A percentile compares a stretch with the other conserved stretches of the same genome.
These are phyloP conservation scores for Fulica atra DNA, from an alignment of 2,113 vertebrate species.

Conservation along the genomic window DNA sequence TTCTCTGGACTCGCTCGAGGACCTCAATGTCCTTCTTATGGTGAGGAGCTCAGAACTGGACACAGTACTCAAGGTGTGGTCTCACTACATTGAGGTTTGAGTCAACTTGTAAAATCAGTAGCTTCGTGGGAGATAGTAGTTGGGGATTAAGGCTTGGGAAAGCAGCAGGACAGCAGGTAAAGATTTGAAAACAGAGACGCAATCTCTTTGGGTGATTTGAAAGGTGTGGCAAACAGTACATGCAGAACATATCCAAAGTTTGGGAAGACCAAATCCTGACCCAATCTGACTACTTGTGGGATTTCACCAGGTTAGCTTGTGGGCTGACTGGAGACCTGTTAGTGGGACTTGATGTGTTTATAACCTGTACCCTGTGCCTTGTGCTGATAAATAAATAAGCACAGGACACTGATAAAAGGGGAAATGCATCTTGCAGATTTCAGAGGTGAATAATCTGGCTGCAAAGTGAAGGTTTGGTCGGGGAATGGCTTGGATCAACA, in stretches of 20 bases:
- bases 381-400: not conserved
- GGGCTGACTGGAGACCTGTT: not conserved
- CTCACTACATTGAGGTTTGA: not conserved
- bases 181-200: not conserved
- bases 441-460: not conserved
- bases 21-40: too few species aligned
- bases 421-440: not conserved
- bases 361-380: not conserved
- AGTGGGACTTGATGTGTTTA: not conserved
- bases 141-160: not conserved
- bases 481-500: not conserved
- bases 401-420: not conserved
- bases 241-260: not conserved
- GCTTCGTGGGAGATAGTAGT: not conserved
- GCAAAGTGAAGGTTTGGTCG: not conserved
- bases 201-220: not conserved
- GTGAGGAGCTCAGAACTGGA: too few species aligned
- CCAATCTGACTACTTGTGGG: not conserved
- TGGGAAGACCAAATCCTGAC: not conserved
- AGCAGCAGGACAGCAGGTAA: not conserved
- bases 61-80: too few species aligned
- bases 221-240: not conserved
- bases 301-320: not conserved
- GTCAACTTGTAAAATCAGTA: not conserved
- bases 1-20: too few species aligned